Base-by-base conservation (phyloP, 1,140 invertebrate genomes). In the fruit fly (Drosophila melanogaster) region DNA sequence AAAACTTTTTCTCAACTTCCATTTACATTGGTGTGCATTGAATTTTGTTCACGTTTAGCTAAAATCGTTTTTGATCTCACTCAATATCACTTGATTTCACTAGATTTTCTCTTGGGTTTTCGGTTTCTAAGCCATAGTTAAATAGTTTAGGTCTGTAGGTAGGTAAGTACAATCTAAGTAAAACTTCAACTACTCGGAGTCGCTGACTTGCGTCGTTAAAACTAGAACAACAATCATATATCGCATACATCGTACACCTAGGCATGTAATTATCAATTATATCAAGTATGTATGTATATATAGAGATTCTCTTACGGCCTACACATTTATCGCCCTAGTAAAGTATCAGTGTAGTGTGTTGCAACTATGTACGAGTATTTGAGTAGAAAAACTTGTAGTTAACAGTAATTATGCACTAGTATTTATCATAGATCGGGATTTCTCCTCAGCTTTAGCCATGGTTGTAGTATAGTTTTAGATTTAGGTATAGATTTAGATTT, bases 31-130 rank as follows among this genome's bases (percentile, higher is more conserved):
- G 51, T 74, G 78, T 79, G 40, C 81, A 44, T 76, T 75, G 57
- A 55, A 55, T 71, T 78, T 77, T 72, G 50, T 80, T 74, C 70
- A 24, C 76, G 74, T 85, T 90, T 78, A 90, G 90, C 90, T 91
- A 91, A 91, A 91, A 91, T 86, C 90, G 90, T 86, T 81, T 92
- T 89, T 90, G 87, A 92, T 92, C 90, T 92, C 90, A 92, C 90
- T 92, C 90, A 76, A 89, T 92, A 92, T 92, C 90, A 92, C 90
- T 90, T 92, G 75, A 90, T 84, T 86, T 91, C 71, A 77, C 72
- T 91, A 85, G 76, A 80, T 78, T 86, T 84, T 81, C 61, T 84
- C 46, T 33, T 77, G 69, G 67, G 51, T 60, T 62, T 71, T 69
- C 37, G 12, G 37, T 38, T 38, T 14, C 24, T 80, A 61, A 51